Evolutionary conservation across 53 echinoderm and acorn worm species (phyloP).

Genomic region (Hippasteria phrygiana): DNA sequence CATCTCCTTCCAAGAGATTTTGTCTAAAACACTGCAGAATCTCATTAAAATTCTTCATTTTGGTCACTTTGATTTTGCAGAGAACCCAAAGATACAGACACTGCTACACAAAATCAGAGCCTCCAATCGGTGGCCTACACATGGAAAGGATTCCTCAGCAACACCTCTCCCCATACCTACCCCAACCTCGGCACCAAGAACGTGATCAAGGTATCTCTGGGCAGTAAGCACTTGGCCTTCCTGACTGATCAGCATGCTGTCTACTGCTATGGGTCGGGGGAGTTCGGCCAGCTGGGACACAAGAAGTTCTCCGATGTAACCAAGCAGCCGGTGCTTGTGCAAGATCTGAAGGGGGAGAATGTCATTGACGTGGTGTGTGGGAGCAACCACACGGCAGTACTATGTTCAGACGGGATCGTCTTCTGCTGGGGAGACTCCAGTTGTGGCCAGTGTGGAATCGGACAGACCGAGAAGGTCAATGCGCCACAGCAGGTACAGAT

Average conservation of each 20-base stretch:
- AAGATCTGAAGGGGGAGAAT: constrained; percentile 92
- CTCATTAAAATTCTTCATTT: neutral
- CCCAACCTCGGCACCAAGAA: constrained; percentile 85
- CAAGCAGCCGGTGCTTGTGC: constrained; percentile 90
- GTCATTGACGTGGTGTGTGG: constrained; percentile 98
- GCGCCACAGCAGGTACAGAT: constrained; percentile 87
- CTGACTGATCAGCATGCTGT: constrained; percentile 89
- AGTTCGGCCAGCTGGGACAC: constrained; percentile 94
- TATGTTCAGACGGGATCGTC: constrained; percentile 96
- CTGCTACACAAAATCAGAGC: constrained; percentile 57
- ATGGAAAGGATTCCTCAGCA: constrained; percentile 98
- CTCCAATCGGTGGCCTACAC: constrained; percentile 78
- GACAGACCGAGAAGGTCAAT: constrained; percentile 77
- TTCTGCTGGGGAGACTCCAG: constrained; percentile 99
- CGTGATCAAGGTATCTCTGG: constrained; percentile 92
- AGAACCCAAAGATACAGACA: constrained; percentile 63
- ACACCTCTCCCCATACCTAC: constrained; percentile 75
- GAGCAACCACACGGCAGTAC: constrained; percentile 89
- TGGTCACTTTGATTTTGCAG: constrained; percentile 38
- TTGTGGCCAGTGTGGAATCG: constrained; percentile 89
- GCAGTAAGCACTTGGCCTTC: constrained; percentile 90
- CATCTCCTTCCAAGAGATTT: neutral
- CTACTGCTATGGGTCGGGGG: constrained; percentile 87
- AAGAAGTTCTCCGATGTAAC: constrained; percentile 94
- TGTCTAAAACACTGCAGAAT: neutral